Conservation (phyloP, 1,140 invertebrate species). For the Metaphire vulgaris region DNA sequence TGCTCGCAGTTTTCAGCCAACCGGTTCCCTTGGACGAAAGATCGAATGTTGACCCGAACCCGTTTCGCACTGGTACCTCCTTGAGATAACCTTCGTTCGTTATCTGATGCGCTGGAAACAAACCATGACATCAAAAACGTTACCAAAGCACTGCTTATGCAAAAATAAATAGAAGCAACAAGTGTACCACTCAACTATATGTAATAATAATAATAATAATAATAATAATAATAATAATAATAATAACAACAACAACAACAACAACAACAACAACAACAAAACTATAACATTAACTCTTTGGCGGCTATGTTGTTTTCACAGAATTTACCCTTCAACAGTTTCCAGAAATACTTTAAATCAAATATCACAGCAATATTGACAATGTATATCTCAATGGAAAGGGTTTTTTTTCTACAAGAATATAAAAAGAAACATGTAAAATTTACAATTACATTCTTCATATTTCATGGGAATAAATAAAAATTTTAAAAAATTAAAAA, state of each 20-base stretch:
- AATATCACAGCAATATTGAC: no score
- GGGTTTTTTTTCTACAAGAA: no score
- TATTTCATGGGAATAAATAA: no score
- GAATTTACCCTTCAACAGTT: no score
- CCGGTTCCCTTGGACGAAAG: conserved; percentile 38
- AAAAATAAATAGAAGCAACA: neutral
- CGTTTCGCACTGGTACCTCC: conserved; percentile 36
- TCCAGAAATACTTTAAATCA: no score
- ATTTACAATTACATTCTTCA: no score
- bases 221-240: neutral
- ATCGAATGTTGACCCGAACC: conserved; percentile 43
- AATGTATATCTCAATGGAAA: no score
- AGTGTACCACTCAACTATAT: neutral
- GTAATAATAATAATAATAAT: neutral
- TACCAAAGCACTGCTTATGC: neutral
- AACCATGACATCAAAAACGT: neutral
- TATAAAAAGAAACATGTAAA: no score
- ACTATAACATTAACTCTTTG: no score
- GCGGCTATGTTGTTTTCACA: no score
- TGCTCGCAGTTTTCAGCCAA: conserved; percentile 33
- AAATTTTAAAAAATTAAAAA: neutral
- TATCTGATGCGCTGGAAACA: conserved; percentile 44
- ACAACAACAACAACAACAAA: neutral
- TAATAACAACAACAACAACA: neutral
- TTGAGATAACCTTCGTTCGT: conserved; percentile 45